Base-by-base conservation (phyloP, 2,888 invertebrate genomes). In the Charanyca ferruginea region DNA sequence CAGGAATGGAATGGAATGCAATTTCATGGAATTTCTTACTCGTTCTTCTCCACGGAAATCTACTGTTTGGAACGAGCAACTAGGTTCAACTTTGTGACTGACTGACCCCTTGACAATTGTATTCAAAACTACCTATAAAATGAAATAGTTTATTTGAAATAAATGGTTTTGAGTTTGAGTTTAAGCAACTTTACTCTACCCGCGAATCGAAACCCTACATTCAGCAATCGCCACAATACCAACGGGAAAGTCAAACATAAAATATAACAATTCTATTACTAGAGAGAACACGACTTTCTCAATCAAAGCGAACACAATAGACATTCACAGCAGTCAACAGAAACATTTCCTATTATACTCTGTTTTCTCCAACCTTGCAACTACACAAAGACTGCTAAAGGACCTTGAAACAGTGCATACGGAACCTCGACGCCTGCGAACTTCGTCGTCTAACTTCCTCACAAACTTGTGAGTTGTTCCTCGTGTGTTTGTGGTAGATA, bases 341-440 rank as follows among this genome's bases (percentile, higher is more conserved):
- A n/a, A 49, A 38, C 22, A 23, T 2, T n/a, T 13, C 0, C 44
- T 18, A 74, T 74, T 74, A 55, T 70, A 32, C 55, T 42, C 38
- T 25, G 23, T 67, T 35, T 45, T 67, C 55, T 45, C 38, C 5
- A 55, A 47, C 23, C 32, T 25, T 54, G 47, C 55, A 64, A 25
- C 44, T 9, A 60, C 9, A 64, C 55, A 77, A 57, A 73, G 59
- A 42, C 42, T 58, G 20, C 16, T 7, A 23, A 52, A 51, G 11
- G 48, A 45, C 79, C 74, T 78, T 75, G 74, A 74, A 78, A 74
- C 79, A 64, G 52, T 79, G 67, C 74, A 66, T 48, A 62, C 44
- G 60, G 38, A 44, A 42, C 35, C 3, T 44, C 44, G 20, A 45
- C 42, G 71, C 77, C 45, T 54, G 58, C 60, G 4, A 79, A 74